Conservation (phyloP, 2,888 invertebrate genomes). For the Lasioglossum figueresi region DNA sequence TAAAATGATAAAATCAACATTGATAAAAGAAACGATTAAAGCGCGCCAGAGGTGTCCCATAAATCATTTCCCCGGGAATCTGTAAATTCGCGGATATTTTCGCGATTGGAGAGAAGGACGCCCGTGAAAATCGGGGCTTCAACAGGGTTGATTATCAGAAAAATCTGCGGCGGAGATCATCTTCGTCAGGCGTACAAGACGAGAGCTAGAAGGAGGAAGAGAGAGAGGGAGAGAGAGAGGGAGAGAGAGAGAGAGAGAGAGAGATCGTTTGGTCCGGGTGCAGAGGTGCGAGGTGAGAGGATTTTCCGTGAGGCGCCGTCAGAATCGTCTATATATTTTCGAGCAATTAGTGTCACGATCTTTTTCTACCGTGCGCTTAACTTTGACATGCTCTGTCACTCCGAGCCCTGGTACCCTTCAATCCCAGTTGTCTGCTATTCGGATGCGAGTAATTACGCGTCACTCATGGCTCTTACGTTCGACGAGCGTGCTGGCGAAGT, state of each 20-base stretch:
- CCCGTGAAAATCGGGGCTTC: background rate
- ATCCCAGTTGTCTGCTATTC: constrained; percentile 74
- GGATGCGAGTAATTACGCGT: constrained; percentile 76
- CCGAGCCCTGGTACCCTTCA: constrained; percentile 71
- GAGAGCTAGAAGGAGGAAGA: background rate
- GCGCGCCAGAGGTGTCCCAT: no score
- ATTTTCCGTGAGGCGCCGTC: constrained; percentile 61
- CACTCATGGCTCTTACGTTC: constrained; percentile 74
- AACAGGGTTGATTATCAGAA: background rate
- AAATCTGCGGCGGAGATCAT: background rate
- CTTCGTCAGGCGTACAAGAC: background rate
- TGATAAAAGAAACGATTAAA: background rate
- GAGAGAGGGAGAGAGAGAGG: no score
- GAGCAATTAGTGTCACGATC: constrained; percentile 75
- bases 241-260: background rate
- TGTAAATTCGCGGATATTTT: background rate
- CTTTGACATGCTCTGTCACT: constrained; percentile 74
- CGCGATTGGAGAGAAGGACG: background rate
- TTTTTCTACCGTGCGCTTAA: constrained; percentile 71
- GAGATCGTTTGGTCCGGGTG: background rate
- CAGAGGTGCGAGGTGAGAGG: constrained; percentile 37
- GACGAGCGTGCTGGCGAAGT: constrained; percentile 71
- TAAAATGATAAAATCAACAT: background rate
- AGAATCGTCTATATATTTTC: constrained; percentile 68
- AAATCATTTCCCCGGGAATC: background rate